A percentile compares a stretch with the other conserved stretches of the same genome.
phyloP scores from a whole-genome alignment of 2,797 vertebrate species.

The Epinephelus coioides region DNA sequence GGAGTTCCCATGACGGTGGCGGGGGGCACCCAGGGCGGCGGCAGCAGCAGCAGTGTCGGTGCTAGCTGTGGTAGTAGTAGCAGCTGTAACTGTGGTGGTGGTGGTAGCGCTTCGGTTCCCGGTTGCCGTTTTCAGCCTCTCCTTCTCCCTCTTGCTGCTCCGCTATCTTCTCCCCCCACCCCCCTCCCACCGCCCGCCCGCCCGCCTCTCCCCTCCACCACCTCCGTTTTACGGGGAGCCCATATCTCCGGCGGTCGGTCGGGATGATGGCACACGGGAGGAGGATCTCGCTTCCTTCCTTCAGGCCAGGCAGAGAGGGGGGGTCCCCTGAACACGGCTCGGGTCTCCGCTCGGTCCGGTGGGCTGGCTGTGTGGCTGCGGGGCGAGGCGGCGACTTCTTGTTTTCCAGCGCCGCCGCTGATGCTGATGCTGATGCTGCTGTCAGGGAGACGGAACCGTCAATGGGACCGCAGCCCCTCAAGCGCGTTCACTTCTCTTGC shows the following conservation, averaged over 20 bases:
- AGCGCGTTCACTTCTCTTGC: conserved; percentile 83
- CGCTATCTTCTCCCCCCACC: conserved; percentile 77
- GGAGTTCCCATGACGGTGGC: conserved; percentile 90
- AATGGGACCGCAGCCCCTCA: conserved; percentile 91
- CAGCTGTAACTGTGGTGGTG: conserved; percentile 29
- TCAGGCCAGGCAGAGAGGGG: conserved; percentile 54
- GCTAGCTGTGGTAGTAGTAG: conserved; percentile 56
- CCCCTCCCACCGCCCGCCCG: conserved; percentile 80
- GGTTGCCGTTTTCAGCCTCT: conserved; percentile 78
- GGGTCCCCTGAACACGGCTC: conserved; percentile 52
- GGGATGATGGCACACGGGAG: conserved; percentile 68
- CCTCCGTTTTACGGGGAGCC: conserved; percentile 85
- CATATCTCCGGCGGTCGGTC: conserved; percentile 85
- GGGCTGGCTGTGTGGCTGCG: conserved; percentile 64
- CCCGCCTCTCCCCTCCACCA: conserved; percentile 85
- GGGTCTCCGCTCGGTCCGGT: conserved; percentile 69
- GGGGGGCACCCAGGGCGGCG: conserved; percentile 83
- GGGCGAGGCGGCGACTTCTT: conserved; percentile 77
- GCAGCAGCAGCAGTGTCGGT: conserved; percentile 40
- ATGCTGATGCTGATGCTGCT: conserved; percentile 83
- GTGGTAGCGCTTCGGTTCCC: conserved; percentile 85
- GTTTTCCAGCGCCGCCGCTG: conserved; percentile 71
- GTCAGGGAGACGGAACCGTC: conserved; percentile 89
- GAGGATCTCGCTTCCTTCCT: conserved; percentile 68
- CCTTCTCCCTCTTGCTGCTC: conserved; percentile 73